A percentile compares a stretch with the other conserved stretches of the same genome.
phyloP scores from a whole-genome alignment of 2,113 vertebrate species.

The Protomyctophum bolini region DNA sequence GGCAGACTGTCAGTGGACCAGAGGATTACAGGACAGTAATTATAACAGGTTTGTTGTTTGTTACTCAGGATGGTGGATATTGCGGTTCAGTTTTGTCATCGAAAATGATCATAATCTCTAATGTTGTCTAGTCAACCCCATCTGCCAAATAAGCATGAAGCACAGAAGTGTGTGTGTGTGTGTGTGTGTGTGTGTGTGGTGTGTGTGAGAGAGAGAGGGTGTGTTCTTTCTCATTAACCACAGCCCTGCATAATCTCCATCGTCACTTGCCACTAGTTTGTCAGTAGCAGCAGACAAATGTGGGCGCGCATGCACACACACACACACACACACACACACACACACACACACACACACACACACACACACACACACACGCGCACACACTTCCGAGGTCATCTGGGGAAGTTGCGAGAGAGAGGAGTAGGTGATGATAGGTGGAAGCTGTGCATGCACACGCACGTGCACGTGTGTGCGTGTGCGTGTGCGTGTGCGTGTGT shows the following conservation, averaged over 20 bases:
- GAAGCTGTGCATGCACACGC: not conserved
- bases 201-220: slow-evolving; percentile 27
- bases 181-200: too few species aligned
- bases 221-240: slow-evolving; percentile 41
- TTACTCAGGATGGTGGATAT: too few species aligned
- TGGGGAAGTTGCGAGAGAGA: slow-evolving; percentile 3
- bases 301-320: slow-evolving; percentile 2
- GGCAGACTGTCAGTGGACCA: too few species aligned
- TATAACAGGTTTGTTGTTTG: too few species aligned
- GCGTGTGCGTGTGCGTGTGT: not conserved
- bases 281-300: slow-evolving; percentile 72
- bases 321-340: slow-evolving; percentile 35
- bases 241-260: slow-evolving; percentile 69
- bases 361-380: not conserved
- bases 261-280: slow-evolving; percentile 70
- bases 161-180: too few species aligned
- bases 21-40: too few species aligned
- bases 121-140: too few species aligned
- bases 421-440: slow-evolving; percentile 47
- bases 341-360: slow-evolving; percentile 12
- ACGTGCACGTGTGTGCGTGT: too few species aligned
- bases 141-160: too few species aligned
- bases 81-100: too few species aligned
- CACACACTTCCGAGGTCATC: slow-evolving; percentile 48
- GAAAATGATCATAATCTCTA: too few species aligned